Conservation (phyloP, 2,888 invertebrate species). For the Clusia tigrina region DNA sequence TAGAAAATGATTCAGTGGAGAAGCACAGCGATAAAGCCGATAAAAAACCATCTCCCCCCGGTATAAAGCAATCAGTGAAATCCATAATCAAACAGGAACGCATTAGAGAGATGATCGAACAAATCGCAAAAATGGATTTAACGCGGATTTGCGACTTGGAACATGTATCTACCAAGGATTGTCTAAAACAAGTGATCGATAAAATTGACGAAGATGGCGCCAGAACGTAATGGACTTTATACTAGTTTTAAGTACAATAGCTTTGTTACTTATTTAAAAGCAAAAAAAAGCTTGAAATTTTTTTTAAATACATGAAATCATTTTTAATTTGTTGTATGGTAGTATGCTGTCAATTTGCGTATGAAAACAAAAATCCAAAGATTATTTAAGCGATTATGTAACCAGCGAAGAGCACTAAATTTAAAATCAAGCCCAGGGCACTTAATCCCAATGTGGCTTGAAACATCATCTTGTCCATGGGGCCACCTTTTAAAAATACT, state of each 20-base stretch:
- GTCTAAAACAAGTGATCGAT: constrained; percentile 66
- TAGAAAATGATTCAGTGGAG: constrained; percentile 54
- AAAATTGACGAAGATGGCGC: constrained; percentile 58
- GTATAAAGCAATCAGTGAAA: constrained; percentile 51
- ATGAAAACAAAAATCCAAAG: not conserved
- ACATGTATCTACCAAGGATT: constrained; percentile 66
- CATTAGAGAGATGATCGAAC: constrained; percentile 65
- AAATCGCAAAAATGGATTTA: constrained; percentile 65
- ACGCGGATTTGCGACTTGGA: constrained; percentile 65
- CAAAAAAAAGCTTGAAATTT: no score
- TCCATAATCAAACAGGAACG: constrained; percentile 63
- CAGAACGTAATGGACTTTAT: not conserved
- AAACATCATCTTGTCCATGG: constrained; percentile 61
- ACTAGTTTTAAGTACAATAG: not conserved
- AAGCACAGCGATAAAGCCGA: not conserved
- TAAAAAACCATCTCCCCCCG: not conserved
- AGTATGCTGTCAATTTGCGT: not conserved
- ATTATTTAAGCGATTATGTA: constrained; percentile 37
- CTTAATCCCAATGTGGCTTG: constrained; percentile 52
- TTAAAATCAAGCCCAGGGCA: constrained; percentile 44
- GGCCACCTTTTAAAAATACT: constrained; percentile 65
- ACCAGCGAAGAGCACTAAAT: constrained; percentile 36
- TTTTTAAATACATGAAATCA: constrained; percentile 10
- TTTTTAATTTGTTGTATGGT: not conserved
- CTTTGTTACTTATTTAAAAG: no score